Conservation (phyloP, 2,888 invertebrate genomes). For the Amphipoea oculea region DNA sequence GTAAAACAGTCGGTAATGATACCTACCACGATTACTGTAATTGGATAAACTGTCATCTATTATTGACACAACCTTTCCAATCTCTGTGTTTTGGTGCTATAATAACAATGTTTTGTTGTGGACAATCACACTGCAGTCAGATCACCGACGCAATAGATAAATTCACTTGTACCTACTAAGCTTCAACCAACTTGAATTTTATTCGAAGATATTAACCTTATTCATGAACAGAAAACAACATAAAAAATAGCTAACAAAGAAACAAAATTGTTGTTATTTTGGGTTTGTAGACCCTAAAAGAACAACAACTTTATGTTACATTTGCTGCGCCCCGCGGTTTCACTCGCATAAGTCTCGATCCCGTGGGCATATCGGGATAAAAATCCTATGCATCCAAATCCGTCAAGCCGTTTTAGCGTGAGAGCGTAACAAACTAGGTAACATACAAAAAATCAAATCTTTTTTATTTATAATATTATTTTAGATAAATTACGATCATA, state of each 20-base stretch:
- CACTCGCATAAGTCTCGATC: too few relatives aligned
- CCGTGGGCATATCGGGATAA: too few relatives aligned
- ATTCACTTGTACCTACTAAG: not conserved
- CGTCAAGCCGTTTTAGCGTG: too few relatives aligned
- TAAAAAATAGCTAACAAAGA: too few relatives aligned
- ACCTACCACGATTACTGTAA: not conserved
- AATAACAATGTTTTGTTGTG: not conserved
- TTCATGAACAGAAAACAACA: not conserved
- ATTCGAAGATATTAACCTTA: not conserved
- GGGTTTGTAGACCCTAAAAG: too few relatives aligned
- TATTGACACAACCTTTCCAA: not conserved
- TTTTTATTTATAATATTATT: too few relatives aligned
- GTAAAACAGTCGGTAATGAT: not conserved
- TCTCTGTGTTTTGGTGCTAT: not conserved
- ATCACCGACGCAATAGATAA: not conserved
- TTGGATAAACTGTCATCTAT: not conserved
- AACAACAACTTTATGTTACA: too few relatives aligned
- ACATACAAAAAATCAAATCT: too few relatives aligned
- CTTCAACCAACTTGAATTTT: not conserved
- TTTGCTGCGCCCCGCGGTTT: too few relatives aligned
- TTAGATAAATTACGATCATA: not conserved
- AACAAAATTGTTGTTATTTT: not conserved
- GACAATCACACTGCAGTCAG: not conserved
- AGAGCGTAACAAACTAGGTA: too few relatives aligned
- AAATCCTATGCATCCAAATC: too few relatives aligned